Evolutionary conservation across 2,113 vertebrate genomes (phyloP).

Genomic region (Trogon surrucura): DNA sequence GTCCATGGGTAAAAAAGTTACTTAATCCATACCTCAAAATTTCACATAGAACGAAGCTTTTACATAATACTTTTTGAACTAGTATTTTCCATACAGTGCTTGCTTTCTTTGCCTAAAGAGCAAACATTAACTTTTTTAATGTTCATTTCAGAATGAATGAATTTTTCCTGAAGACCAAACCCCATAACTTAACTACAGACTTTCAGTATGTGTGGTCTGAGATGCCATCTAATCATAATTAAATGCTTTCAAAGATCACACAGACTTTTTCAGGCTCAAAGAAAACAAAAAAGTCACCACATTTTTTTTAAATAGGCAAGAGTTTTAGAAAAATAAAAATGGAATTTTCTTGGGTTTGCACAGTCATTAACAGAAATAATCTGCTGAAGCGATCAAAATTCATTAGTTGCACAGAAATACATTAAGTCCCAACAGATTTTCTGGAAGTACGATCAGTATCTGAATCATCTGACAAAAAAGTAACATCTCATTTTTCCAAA

Average conservation of each 20-base stretch:
- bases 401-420: not conserved
- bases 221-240: not conserved
- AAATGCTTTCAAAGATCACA: not conserved
- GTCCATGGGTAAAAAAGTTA: not conserved
- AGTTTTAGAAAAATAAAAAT: accelerated
- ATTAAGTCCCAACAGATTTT: not conserved
- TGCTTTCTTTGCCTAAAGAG: not conserved
- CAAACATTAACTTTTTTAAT: not conserved
- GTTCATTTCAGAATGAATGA: not conserved
- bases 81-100: not conserved
- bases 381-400: not conserved
- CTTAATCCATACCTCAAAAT: not conserved
- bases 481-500: not conserved
- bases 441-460: not conserved
- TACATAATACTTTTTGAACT: not conserved
- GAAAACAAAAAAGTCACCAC: not conserved
- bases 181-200: not conserved
- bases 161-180: not conserved
- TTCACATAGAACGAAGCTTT: not conserved
- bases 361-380: not conserved
- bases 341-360: not conserved
- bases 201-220: not conserved
- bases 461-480: not conserved
- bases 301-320: not conserved
- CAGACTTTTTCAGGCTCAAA: not conserved